Conservation (phyloP, 2,113 vertebrate genomes). For the Pelodiscus sinensis region DNA sequence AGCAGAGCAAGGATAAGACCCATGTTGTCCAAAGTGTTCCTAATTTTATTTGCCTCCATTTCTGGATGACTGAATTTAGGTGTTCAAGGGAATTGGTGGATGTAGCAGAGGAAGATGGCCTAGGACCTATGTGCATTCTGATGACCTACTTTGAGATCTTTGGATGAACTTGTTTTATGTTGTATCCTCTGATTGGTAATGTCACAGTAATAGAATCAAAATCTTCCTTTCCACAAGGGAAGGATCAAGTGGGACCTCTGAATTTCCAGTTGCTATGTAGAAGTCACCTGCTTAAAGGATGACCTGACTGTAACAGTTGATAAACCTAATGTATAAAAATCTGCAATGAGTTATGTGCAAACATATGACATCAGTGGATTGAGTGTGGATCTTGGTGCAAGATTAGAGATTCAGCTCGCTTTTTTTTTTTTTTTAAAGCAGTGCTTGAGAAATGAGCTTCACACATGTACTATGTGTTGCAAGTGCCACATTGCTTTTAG, state of each 20-base stretch:
- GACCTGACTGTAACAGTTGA: neutral
- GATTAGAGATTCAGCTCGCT: neutral
- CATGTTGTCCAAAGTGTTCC: neutral
- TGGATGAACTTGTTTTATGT: neutral
- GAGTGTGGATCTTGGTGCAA: neutral
- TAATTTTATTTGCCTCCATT: neutral
- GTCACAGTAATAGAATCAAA: neutral
- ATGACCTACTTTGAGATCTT: neutral
- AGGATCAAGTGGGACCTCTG: neutral
- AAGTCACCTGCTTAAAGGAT: slow-evolving; percentile 1
- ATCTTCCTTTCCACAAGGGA: neutral
- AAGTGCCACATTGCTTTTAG: neutral
- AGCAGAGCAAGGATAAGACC: neutral
- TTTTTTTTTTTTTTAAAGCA: neutral
- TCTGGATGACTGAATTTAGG: neutral
- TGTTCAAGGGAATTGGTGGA: neutral
- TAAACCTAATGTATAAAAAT: neutral
- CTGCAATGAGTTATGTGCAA: neutral
- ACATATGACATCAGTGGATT: neutral
- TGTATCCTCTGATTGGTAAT: neutral
- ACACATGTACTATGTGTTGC: neutral
- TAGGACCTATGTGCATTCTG: neutral
- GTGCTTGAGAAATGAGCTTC: neutral
- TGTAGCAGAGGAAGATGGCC: neutral
- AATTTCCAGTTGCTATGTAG: neutral